These are phyloP conservation scores for Cataglyphis hispanica DNA, from an alignment of 1,140 invertebrate species.

Conservation along the genomic window DNA sequence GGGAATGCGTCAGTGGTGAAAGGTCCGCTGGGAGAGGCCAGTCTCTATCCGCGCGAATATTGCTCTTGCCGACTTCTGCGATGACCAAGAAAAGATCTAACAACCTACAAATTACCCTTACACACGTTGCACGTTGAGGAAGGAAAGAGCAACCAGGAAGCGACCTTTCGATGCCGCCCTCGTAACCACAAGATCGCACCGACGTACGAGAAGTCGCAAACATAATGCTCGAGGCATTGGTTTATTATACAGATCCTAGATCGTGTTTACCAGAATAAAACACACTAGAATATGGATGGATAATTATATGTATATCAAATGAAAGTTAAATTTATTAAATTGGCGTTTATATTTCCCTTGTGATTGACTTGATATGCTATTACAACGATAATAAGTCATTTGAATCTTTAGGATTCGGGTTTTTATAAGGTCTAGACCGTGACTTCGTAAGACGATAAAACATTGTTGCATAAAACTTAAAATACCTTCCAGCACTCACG, in stretches of 20 bases:
- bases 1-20: constrained; percentile 48
- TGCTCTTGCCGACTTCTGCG: constrained; percentile 6
- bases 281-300: not conserved
- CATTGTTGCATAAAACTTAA: not conserved
- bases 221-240: constrained; percentile 2
- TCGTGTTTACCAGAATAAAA: not conserved
- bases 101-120: constrained; percentile 29
- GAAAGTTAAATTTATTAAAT: not conserved
- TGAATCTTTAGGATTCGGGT: not conserved
- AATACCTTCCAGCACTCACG: not conserved
- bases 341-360: not conserved
- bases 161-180: constrained; percentile 38
- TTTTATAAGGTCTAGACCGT: not conserved
- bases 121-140: not conserved
- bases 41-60: constrained; percentile 14
- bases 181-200: constrained; percentile 42
- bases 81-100: constrained; percentile 1
- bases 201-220: not conserved
- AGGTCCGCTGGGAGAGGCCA: not conserved
- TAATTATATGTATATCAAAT: too few relatives aligned
- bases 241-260: not conserved
- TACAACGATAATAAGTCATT: not conserved
- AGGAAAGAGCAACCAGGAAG: constrained; percentile 43
- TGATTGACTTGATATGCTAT: not conserved
- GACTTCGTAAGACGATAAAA: not conserved